Evolutionary conservation across 92 coral and sea anemone genomes (phyloP), one percentile per base, ranked within the genome.

Genomic region (Parazoanthus swiftii): DNA sequence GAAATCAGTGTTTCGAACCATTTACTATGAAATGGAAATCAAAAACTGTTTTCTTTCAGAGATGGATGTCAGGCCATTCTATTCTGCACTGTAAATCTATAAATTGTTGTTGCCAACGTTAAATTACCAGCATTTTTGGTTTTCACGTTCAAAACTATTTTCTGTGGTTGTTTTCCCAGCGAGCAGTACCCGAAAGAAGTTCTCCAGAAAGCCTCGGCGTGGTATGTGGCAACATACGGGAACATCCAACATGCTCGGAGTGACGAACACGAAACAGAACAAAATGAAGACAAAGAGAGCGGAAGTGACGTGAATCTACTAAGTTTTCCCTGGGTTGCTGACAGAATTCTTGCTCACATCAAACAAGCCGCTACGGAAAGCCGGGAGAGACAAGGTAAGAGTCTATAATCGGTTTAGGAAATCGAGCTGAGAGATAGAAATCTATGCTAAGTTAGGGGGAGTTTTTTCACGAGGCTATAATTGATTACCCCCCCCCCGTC

Each of bases 311-410:
- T 66, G 38, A 71, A 50, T 18, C 77, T 94, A 5, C 23, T 91
- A 20, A 94, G 98, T 71, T 94, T 94, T 74, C 98, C 98, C 0
- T 94, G 98, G 98, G 93, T 94, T 15, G 98, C 93, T 16, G 92
- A 92, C 71, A 91, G 95, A 36, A 43, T 94, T 36, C 90, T 94
- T 1, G 94, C 95, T 4, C 88, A 91, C 79, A 94, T 94, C 88
- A 94, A 94, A 66, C 59, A 79, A 15, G 85, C 80, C 25, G 83
- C 83, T 8, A 79, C 83, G 35, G 68, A 79, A 79, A 26, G 68
- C 29, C 70, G 83, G 16, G 83, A 79, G 29, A 79, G 68, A 79
- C 83, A 11, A 13, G 83, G 83, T 79, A 79, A 79, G 67, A 50
- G 20, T 63, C 10, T 63, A 63, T 63, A 21, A 18, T 4, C 68